Evolutionary conservation across 2,888 invertebrate species (phyloP).

Genomic region (Cremastinae sp.): DNA sequence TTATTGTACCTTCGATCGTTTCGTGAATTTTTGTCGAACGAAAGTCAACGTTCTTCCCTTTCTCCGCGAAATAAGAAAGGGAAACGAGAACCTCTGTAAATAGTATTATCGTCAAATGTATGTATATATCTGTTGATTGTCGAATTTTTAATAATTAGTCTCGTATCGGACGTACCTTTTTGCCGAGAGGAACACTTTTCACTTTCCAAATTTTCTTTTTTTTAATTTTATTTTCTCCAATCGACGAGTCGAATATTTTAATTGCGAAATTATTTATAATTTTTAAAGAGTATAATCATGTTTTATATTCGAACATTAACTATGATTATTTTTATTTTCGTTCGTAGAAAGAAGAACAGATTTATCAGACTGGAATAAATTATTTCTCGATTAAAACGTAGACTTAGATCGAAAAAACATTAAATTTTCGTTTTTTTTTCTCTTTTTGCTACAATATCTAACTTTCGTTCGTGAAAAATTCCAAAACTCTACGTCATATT

Average conservation of each 20-base stretch:
- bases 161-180: constrained; percentile 1
- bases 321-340: too few relatives aligned
- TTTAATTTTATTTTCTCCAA: not conserved
- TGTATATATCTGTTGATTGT: constrained; percentile 30
- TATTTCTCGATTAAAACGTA: constrained; percentile 10
- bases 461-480: constrained; percentile 52
- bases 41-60: constrained; percentile 21
- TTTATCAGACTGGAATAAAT: constrained; percentile 2
- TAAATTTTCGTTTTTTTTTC: constrained; percentile 4
- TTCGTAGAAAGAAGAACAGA: too few relatives aligned
- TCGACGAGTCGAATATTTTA: too few relatives aligned
- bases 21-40: constrained; percentile 35
- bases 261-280: too few relatives aligned
- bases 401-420: constrained; percentile 4
- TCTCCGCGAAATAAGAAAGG: too few relatives aligned
- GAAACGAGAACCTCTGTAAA: constrained; percentile 28
- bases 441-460: constrained; percentile 19
- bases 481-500: constrained; percentile 38
- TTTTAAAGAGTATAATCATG: too few relatives aligned
- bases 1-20: constrained; percentile 17
- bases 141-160: constrained; percentile 30
- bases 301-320: too few relatives aligned
- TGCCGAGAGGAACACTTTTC: constrained; percentile 12
- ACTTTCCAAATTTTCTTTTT: too few relatives aligned
- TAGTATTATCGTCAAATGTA: constrained; percentile 25